Percentiles rank a stretch among this genome's conserved stretches.
phyloP scores from a whole-genome alignment of 2,113 vertebrate species.

The Pimephales promelas region DNA sequence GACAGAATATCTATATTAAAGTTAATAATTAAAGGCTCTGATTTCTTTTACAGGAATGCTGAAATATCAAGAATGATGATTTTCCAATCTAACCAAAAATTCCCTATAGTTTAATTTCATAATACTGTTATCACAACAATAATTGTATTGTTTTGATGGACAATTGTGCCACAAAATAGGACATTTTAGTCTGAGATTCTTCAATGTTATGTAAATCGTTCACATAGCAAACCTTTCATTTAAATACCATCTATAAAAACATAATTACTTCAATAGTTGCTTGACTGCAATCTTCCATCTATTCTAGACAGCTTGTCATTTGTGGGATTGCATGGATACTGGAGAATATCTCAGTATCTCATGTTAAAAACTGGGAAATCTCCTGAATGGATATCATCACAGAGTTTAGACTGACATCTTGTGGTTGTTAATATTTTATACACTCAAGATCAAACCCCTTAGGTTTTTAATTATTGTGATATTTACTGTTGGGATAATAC shows the following conservation, averaged over 20 bases:
- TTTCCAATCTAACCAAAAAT: not conserved
- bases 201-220: not conserved
- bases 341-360: not conserved
- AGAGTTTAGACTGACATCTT: not conserved
- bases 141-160: not conserved
- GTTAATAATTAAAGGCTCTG: not conserved
- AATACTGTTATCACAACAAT: not conserved
- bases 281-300: not conserved
- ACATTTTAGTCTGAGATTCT: not conserved
- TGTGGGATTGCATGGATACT: not conserved
- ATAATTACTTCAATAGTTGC: not conserved
- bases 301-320: not conserved
- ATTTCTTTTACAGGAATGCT: not conserved
- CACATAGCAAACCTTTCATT: not conserved
- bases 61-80: not conserved
- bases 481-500: not conserved
- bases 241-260: not conserved
- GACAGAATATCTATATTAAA: not conserved
- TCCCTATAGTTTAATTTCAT: not conserved
- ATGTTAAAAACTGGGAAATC: not conserved
- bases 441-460: not conserved
- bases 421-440: not conserved
- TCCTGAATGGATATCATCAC: not conserved
- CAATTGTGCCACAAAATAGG: not conserved
- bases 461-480: not conserved